A percentile compares a stretch with the other conserved stretches of the same genome.
phyloP scores from a whole-genome alignment of 2,113 vertebrate genomes.

The Oostethus manadensis region DNA sequence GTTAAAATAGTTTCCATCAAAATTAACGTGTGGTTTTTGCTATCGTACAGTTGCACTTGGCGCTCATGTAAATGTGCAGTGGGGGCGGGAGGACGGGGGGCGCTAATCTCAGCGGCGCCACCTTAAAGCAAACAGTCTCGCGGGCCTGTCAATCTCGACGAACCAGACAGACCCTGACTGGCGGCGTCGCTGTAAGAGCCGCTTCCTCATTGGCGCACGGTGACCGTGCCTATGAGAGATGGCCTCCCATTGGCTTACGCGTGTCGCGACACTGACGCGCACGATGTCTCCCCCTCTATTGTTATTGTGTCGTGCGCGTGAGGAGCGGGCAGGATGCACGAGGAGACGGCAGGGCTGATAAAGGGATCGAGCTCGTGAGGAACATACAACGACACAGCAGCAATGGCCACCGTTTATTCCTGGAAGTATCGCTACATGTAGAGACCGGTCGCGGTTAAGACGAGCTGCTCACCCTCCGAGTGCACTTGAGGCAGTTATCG shows the following conservation, averaged over 20 bases:
- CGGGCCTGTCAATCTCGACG: slow-evolving; percentile 64
- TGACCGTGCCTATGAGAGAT: slow-evolving; percentile 35
- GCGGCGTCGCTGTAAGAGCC: slow-evolving; percentile 46
- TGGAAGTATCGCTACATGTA: not conserved
- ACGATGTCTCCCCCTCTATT: slow-evolving; percentile 65
- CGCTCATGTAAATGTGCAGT: not conserved
- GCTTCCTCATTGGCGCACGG: slow-evolving; percentile 44
- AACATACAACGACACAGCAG: slow-evolving; percentile 9
- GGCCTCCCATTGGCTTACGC: slow-evolving; percentile 52
- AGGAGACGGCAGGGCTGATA: slow-evolving; percentile 51
- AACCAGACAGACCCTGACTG: slow-evolving; percentile 59
- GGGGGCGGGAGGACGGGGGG: not conserved
- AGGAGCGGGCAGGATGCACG: slow-evolving; percentile 57
- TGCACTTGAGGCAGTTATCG: slow-evolving; percentile 17
- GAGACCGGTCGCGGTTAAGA: slow-evolving; percentile 17
- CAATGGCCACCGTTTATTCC: not conserved
- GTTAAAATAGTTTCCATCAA: not conserved
- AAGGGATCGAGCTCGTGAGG: slow-evolving; percentile 25
- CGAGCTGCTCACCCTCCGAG: slow-evolving; percentile 13
- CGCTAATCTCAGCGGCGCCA: slow-evolving; percentile 54
- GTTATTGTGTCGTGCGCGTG: slow-evolving; percentile 68
- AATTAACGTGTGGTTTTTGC: not conserved
- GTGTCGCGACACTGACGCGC: slow-evolving; percentile 64
- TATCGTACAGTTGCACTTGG: not conserved
- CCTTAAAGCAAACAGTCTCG: slow-evolving; percentile 59